phyloP scores from a whole-genome alignment of 2,797 vertebrate genomes.

The Pseudochirops corinnae region DNA sequence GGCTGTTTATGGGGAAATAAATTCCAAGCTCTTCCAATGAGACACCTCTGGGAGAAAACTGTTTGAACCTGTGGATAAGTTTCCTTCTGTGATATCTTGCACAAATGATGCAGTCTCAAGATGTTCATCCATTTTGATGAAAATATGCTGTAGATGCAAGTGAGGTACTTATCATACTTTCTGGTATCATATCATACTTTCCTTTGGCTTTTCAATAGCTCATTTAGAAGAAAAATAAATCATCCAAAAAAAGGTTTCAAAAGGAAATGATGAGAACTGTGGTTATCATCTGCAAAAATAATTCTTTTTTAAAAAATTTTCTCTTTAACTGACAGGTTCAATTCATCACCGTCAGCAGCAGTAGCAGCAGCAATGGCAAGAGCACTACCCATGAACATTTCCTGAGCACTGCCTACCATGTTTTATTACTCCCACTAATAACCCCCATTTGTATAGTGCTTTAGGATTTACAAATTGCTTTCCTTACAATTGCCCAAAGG shows the following conservation, averaged over 20 bases:
- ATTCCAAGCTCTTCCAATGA: neutral
- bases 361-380: neutral
- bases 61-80: neutral
- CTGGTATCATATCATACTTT: neutral
- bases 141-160: neutral
- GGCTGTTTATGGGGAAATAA: neutral
- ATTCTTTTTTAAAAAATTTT: neutral
- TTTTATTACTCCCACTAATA: neutral
- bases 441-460: neutral
- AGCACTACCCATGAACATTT: neutral
- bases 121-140: slow-evolving; percentile 4
- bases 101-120: neutral
- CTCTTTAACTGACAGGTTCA: neutral
- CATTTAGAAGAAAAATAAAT: neutral
- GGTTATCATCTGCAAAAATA: neutral
- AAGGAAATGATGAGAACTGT: neutral
- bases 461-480: neutral
- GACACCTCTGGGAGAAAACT: neutral
- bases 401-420: neutral
- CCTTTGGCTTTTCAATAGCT: slow-evolving; percentile 5
- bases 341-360: neutral
- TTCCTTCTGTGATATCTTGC: neutral
- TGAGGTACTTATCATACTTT: neutral
- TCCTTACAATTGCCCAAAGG: neutral
- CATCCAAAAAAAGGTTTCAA: neutral